Conservation (phyloP, 23 tunicate species). For the Styela plicata region DNA sequence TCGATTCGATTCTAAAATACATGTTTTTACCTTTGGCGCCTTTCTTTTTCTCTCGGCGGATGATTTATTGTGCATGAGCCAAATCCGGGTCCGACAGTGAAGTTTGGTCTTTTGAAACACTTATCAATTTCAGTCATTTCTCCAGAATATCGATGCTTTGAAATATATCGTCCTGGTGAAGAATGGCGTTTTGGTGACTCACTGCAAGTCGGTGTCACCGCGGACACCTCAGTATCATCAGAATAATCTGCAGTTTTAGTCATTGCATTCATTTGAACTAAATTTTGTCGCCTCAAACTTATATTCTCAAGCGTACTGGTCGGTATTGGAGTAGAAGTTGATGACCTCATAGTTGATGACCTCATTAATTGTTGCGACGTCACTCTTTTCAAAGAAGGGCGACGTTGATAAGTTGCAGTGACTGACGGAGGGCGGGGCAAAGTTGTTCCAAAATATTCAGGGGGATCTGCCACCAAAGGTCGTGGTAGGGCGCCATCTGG, state of each 20-base stretch:
- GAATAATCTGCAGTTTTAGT: slow-evolving; percentile 15
- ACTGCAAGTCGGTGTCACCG: slow-evolving; percentile 4
- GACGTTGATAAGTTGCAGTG: neutral
- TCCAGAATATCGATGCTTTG: neutral
- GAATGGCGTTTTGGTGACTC: slow-evolving; percentile 1
- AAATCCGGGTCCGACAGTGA: neutral
- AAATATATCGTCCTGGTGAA: neutral
- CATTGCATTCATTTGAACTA: slow-evolving; percentile 15
- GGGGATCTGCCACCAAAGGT: neutral
- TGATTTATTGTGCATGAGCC: neutral
- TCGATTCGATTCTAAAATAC: too few relatives aligned
- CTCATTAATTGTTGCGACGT: neutral
- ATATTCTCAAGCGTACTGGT: neutral
- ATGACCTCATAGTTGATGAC: neutral
- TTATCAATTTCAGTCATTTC: neutral
- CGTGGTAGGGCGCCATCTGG: neutral
- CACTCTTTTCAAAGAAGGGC: neutral
- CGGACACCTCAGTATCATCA: slow-evolving; percentile 23
- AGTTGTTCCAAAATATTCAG: neutral
- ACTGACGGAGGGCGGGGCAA: neutral
- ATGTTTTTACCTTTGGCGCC: neutral
- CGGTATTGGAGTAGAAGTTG: neutral
- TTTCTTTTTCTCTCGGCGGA: neutral
- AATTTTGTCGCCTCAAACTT: neutral
- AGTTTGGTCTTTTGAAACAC: neutral